Conservation (phyloP, 2,113 vertebrate species). For the Melospiza georgiana region DNA sequence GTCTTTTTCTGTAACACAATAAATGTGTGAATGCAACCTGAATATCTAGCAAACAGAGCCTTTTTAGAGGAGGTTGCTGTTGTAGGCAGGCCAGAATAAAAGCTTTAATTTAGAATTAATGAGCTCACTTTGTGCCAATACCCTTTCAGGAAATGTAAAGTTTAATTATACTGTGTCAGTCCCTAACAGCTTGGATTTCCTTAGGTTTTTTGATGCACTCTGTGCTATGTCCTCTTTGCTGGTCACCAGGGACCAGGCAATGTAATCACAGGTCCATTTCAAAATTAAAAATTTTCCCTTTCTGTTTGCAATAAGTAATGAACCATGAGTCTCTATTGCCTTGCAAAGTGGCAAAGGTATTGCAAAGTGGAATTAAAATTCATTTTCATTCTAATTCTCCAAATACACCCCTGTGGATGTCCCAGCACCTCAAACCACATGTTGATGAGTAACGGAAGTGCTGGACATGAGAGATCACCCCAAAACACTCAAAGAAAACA, state of each 20-base stretch:
- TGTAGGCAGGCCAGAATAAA: neutral
- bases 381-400: neutral
- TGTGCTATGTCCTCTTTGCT: neutral
- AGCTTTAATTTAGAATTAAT: constrained; percentile 23
- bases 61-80: neutral
- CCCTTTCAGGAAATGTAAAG: constrained; percentile 8
- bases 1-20: neutral
- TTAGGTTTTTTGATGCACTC: neutral
- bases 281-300: neutral
- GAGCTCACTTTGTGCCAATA: neutral
- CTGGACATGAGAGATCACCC: neutral
- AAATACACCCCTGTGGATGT: rapidly evolving
- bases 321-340: neutral
- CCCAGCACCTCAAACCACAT: neutral
- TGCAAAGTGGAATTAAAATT: neutral
- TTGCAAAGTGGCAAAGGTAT: neutral
- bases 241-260: neutral
- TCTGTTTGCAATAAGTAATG: neutral
- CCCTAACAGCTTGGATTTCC: neutral
- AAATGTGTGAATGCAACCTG: neutral
- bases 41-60: neutral
- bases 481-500: neutral
- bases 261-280: neutral
- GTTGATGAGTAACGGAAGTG: neutral
- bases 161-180: neutral